phyloP scores from a whole-genome alignment of 2,888 invertebrate genomes.

The Schrankia costaestrigalis region DNA sequence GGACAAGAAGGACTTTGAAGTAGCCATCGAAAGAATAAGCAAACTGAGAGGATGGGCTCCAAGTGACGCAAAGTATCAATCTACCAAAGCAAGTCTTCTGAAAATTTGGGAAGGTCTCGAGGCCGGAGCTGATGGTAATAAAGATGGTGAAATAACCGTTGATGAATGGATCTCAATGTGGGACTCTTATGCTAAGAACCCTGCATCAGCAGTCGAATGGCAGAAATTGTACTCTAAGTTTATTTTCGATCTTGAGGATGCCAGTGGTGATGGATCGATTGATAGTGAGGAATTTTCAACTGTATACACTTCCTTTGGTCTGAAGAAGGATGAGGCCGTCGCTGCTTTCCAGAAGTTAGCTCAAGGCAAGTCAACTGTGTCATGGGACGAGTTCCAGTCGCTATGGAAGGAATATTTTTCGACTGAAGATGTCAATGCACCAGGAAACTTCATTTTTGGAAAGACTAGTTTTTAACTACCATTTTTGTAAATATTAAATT shows the following conservation, averaged over 20 bases:
- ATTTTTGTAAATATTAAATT: no score
- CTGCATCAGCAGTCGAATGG: constrained; percentile 88
- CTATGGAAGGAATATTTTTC: constrained; percentile 88
- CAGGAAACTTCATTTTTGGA: not conserved
- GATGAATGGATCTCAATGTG: constrained; percentile 63
- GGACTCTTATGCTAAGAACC: constrained; percentile 84
- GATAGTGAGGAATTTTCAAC: constrained; percentile 90
- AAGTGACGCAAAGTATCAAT: constrained; percentile 86
- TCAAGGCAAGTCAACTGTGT: constrained; percentile 85
- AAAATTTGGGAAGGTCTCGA: constrained; percentile 92
- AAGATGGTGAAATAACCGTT: constrained; percentile 87
- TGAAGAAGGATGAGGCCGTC: constrained; percentile 85
- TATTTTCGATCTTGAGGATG: constrained; percentile 92
- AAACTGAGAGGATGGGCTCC: constrained; percentile 88
- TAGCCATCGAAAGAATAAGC: constrained; percentile 91
- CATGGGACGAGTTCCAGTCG: constrained; percentile 87
- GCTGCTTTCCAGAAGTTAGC: constrained; percentile 90
- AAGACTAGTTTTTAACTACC: no score
- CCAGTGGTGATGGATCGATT: constrained; percentile 87
- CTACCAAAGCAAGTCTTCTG: constrained; percentile 86
- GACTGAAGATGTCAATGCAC: no score
- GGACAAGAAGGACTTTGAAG: constrained; percentile 92
- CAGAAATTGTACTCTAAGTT: constrained; percentile 91
- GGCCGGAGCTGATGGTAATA: constrained; percentile 89
- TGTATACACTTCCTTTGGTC: constrained; percentile 89